Percentiles rank a stretch among this genome's conserved stretches.
Conservation (phyloP, 2,888 invertebrate genomes). For the Strigamia crassipes region DNA sequence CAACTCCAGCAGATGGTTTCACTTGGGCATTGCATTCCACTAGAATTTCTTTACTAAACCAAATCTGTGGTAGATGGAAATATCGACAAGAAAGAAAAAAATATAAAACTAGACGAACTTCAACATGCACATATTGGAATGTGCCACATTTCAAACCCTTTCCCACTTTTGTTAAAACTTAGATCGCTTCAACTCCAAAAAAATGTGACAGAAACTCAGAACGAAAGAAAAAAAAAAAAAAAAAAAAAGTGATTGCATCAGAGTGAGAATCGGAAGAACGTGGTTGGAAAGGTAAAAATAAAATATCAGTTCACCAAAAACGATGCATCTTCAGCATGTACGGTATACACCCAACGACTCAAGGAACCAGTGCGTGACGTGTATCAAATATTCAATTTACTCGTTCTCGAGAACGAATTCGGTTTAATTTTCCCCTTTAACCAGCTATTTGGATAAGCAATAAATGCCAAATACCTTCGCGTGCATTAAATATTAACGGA, state of each 20-base stretch:
- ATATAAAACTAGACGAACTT: neutral
- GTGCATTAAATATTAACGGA: neutral
- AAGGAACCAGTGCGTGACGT: neutral
- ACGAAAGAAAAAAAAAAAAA: too few relatives aligned
- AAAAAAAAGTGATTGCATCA: conserved; percentile 29
- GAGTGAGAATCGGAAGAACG: neutral
- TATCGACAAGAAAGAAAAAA: neutral
- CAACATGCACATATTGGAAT: conserved; percentile 25
- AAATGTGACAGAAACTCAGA: conserved; percentile 34
- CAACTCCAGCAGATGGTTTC: conserved; percentile 24
- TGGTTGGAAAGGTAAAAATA: conserved; percentile 36
- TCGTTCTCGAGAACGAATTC: neutral
- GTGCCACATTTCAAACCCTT: conserved; percentile 28
- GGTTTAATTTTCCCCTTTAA: neutral
- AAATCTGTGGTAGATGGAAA: conserved; percentile 25
- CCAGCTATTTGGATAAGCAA: neutral
- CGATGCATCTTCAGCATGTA: neutral
- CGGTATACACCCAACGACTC: neutral
- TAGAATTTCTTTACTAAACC: conserved; percentile 14
- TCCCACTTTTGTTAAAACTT: conserved; percentile 17
- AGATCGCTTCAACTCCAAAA: neutral
- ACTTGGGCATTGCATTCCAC: conserved; percentile 4
- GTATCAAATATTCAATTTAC: neutral
- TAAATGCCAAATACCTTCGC: neutral
- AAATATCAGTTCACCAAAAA: neutral